Evolutionary conservation across 2,888 invertebrate genomes (phyloP).

Genomic region (Mantis religiosa): DNA sequence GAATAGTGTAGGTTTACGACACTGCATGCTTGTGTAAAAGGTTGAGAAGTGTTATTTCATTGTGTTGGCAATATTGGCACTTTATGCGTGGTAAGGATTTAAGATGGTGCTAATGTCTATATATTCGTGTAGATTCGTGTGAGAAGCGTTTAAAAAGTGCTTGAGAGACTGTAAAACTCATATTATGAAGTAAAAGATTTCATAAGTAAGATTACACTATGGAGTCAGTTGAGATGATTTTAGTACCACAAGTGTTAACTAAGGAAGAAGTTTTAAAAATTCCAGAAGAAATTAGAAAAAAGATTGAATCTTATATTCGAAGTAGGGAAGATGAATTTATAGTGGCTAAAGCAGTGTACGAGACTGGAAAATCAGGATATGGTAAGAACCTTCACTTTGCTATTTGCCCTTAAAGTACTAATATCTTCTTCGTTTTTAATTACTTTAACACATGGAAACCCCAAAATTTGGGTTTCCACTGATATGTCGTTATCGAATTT

Average conservation of each 20-base stretch:
- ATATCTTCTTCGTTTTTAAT: background rate
- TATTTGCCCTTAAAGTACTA: background rate
- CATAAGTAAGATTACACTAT: background rate
- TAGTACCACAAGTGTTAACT: conserved; percentile 39
- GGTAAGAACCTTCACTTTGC: conserved; percentile 49
- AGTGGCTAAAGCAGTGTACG: conserved; percentile 68
- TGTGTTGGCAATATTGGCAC: too few species aligned
- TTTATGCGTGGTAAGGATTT: too few species aligned
- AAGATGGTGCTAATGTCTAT: too few species aligned
- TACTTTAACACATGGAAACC: background rate
- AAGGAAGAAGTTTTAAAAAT: conserved; percentile 54
- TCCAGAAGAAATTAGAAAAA: conserved; percentile 53
- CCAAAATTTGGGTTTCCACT: too few species aligned
- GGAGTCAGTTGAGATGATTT: background rate
- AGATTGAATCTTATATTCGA: conserved; percentile 58
- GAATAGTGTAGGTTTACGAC: too few species aligned
- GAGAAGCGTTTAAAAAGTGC: too few species aligned
- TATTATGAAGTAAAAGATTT: too few species aligned
- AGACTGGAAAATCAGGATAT: conserved; percentile 59
- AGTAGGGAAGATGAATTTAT: conserved; percentile 67
- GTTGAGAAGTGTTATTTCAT: too few species aligned
- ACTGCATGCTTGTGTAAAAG: too few species aligned
- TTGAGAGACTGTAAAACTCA: too few species aligned
- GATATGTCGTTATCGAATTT: too few species aligned
- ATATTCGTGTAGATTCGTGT: too few species aligned